phyloP scores from a whole-genome alignment of 2,113 vertebrate genomes.

The Gila orcuttii region DNA sequence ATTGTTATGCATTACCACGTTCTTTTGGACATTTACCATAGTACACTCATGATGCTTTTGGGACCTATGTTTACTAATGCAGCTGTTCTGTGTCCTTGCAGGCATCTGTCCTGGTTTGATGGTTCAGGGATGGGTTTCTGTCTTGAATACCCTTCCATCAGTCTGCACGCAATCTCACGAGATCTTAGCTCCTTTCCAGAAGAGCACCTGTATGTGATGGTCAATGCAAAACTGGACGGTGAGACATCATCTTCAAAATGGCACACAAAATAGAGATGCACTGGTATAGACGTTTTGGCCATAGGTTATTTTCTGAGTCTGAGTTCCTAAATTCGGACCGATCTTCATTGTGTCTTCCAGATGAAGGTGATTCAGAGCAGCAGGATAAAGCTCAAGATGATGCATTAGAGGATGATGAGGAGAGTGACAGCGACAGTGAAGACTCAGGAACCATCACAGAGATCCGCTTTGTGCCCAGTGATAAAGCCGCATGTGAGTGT shows the following conservation, averaged over 20 bases:
- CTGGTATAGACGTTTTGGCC: too few species aligned
- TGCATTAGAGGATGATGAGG: constrained; percentile 72
- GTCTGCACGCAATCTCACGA: constrained; percentile 92
- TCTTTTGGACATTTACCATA: neutral
- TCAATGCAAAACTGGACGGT: constrained; percentile 90
- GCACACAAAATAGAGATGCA: neutral
- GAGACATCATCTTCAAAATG: constrained; percentile 46
- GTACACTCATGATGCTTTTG: neutral
- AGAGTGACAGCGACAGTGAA: constrained; percentile 68
- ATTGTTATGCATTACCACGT: neutral
- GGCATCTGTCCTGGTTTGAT: constrained; percentile 91
- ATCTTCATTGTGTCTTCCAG: constrained; percentile 55
- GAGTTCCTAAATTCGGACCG: too few species aligned
- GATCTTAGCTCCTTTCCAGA: constrained; percentile 85
- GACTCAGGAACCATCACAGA: constrained; percentile 86
- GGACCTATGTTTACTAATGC: neutral
- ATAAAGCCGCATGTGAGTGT: constrained; percentile 86
- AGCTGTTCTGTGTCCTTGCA: constrained; percentile 54
- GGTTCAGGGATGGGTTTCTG: constrained; percentile 89
- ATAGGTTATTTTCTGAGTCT: neutral
- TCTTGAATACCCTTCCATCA: constrained; percentile 93
- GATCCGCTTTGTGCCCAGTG: constrained; percentile 90
- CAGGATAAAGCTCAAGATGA: constrained; percentile 69
- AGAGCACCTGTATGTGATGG: constrained; percentile 97
- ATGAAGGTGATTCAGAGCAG: constrained; percentile 82